Evolutionary conservation across 2,113 vertebrate species (phyloP), one percentile per base, ranked within the genome.

Genomic region (Aptenodytes patagonicus): DNA sequence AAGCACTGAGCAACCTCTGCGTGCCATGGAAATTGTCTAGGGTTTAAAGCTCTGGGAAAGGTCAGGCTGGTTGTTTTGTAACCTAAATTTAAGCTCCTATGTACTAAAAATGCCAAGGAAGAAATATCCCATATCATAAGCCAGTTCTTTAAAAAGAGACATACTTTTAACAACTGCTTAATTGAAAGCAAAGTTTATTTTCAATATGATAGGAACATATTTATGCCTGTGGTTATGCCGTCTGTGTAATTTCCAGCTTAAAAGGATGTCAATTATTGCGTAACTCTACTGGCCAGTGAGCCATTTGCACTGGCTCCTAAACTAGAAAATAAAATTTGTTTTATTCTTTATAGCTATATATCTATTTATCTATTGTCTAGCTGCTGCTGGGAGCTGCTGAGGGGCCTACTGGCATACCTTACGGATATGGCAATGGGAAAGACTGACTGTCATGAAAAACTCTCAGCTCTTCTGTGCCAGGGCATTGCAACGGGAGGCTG

Each of bases 51-150:
- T 81, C 86, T 95, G 83, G 80, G 44, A 86, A 87, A 91, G 66
- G 51, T 93, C 73, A 95, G 91, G 4, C 38, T 83, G 55, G 42
- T 87, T 80, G 71, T 51, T 96, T 95, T 55, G 46, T 58, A 83
- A 77, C 82, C 75, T 90, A 88, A 90, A 85, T 87, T 95, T 93
- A 91, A 97, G 84, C 25, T 95, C 24, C 32, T 62, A 17, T 16
- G 29, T 92, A 91, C 89, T 94, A 94, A 95, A 95, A 97, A 91
- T 72, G 61, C 77, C 82, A 92, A 64, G 68, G 47, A 85, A 88
- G 75, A 88, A 88, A 89, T 61, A 87, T 72, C 54, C 57, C 69
- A 57, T 89, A 81, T 66, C 64, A 85, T 77, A 93, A 76, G 31
- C 31, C 58, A 58, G 52, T 66, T 91, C 71, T 95, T 91, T 82